Evolutionary conservation across 2,113 vertebrate genomes (phyloP).

Genomic region (Tetrao urogallus): DNA sequence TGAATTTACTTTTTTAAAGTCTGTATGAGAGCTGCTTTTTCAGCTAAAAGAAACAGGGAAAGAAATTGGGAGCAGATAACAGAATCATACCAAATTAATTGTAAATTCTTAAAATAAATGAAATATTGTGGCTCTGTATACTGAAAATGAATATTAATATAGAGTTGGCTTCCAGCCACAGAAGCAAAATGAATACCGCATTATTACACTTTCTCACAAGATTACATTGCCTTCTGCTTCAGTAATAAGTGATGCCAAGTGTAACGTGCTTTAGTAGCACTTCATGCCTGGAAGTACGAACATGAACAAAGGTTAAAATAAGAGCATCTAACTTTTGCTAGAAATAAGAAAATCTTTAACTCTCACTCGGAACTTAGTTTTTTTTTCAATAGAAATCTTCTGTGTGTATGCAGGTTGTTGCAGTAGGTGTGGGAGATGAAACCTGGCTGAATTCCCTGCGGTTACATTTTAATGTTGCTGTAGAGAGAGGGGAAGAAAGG

Average conservation of each 20-base stretch:
- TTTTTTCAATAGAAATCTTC: conserved; percentile 28
- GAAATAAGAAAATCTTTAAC: conserved; percentile 59
- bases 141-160: conserved; percentile 71
- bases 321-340: conserved; percentile 65
- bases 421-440: background rate
- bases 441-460: conserved; percentile 63
- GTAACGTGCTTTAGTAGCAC: conserved; percentile 61
- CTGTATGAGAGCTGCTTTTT: conserved; percentile 61
- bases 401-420: conserved; percentile 23
- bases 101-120: conserved; percentile 77
- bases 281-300: conserved; percentile 63
- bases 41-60: conserved; percentile 67
- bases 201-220: conserved; percentile 69
- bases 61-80: conserved; percentile 73
- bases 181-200: conserved; percentile 64
- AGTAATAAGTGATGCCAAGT: conserved; percentile 59
- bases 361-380: background rate
- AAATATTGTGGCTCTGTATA: conserved; percentile 69
- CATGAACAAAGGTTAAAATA: conserved; percentile 69
- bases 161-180: conserved; percentile 71
- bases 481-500: background rate
- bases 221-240: conserved; percentile 70
- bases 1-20: conserved; percentile 61
- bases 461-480: conserved; percentile 65
- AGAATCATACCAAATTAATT: conserved; percentile 74